Evolutionary conservation across 2,888 invertebrate species (phyloP), one percentile per base, ranked within the genome.

Genomic region (Lasioglossum oenotherae): DNA sequence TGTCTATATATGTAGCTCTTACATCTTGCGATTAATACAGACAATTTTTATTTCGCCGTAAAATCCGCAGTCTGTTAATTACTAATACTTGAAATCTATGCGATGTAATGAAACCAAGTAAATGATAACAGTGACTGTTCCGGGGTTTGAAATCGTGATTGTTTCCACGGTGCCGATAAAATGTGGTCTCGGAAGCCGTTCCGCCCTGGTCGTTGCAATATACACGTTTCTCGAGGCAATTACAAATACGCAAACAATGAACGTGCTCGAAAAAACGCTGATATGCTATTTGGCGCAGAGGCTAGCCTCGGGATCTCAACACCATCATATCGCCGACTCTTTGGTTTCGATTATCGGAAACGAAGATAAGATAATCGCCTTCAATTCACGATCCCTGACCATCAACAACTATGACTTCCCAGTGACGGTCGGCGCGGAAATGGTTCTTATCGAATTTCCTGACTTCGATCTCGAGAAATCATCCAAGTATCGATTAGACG

Each of bases 61-160:
- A 64, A 16, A 31, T 64, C 64, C 23, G 16, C 16, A 12, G 10
- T 64, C 31, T 31, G 1, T 31, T 64, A 6, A 27, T 31, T 31
- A 16, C 16, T 31, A 31, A 64, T 16, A 5, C 16, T 31, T 31
- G 2, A 64, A 35, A 67, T 67, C 19, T 67, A 31, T 35, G 19
- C 8, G 19, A 67, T 0, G 3, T 35, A 67, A 67, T 35, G 10
- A 19, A 31, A 64, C 5, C 0, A 38, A 67, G 6, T 8, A 6
- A 38, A 67, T 35, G 67, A 87, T 75, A 76, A 82, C 86, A 85
- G 85, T 72, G 27, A 19, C 75, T 49, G 78, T 89, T 76, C 86
- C 87, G 8, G 87, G 86, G 69, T 89, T 91, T 75, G 82, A 90
- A 79, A 87, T 85, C 27, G 72, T 88, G 78, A 84, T 87, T 72